These are phyloP conservation scores for Elephas maximus DNA, from an alignment of 2,113 vertebrate genomes.

Conservation along the genomic window DNA sequence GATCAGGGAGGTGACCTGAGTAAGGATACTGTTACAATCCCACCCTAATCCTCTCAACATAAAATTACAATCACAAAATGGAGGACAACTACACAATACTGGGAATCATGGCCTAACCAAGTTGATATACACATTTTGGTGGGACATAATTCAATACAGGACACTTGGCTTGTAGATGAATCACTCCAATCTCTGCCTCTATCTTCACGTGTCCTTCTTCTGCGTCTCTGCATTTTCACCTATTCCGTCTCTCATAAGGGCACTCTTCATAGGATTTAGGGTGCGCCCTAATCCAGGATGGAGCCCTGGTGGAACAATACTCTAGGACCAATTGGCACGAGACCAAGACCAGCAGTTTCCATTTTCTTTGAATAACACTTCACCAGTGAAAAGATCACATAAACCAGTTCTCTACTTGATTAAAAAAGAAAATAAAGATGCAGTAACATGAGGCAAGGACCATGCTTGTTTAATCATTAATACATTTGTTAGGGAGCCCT, in stretches of 20 bases:
- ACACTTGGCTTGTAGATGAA: not conserved
- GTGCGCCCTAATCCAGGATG: not conserved
- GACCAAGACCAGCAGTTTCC: not conserved
- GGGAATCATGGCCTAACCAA: no score
- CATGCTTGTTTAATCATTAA: not conserved
- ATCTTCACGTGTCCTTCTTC: not conserved
- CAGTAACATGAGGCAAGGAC: not conserved
- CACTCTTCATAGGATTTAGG: not conserved
- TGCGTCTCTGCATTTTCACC: not conserved
- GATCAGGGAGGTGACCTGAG: no score
- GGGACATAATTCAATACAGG: no score
- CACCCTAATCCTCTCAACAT: no score
- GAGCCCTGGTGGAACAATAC: not conserved
- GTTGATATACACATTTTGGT: no score
- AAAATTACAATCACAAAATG: no score
- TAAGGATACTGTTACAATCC: no score
- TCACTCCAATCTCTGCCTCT: not conserved
- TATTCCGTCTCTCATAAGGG: not conserved
- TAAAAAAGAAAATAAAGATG: not conserved
- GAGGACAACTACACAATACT: no score
- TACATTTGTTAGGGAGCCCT: not conserved
- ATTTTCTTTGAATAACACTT: conserved; percentile 47
- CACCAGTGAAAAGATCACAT: not conserved
- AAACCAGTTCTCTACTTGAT: not conserved
- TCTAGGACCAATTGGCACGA: conserved; percentile 37